A percentile compares a stretch with the other conserved stretches of the same genome.
These are phyloP conservation scores for Paralvinella palmiformis DNA, from an alignment of 1,140 invertebrate species.

Conservation along the genomic window DNA sequence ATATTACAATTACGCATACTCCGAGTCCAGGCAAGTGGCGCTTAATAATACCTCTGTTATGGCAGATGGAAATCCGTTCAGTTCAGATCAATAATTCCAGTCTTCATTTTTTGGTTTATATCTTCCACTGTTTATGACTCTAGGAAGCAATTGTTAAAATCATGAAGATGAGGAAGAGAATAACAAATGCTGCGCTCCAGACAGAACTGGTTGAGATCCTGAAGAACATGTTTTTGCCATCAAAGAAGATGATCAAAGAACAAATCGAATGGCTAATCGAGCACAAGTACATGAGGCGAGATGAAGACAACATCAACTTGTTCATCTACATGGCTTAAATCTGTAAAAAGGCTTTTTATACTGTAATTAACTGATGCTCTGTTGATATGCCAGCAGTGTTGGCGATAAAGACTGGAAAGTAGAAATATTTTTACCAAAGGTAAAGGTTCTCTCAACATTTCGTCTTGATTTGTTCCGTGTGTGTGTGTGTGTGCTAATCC, in stretches of 20 bases:
- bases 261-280: constrained; percentile 99
- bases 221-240: constrained; percentile 98
- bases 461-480: too few relatives aligned
- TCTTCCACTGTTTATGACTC: constrained; percentile 11
- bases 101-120: not conserved
- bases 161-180: constrained; percentile 92
- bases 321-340: constrained; percentile 93
- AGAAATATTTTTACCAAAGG: too few relatives aligned
- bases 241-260: constrained; percentile 99
- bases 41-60: not conserved
- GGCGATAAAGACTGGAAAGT: too few relatives aligned
- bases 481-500: too few relatives aligned
- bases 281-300: constrained; percentile 93
- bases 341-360: too few relatives aligned
- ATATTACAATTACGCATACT: constrained; percentile 93
- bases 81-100: not conserved
- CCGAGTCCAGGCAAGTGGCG: constrained; percentile 62
- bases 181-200: constrained; percentile 88
- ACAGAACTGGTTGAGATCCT: constrained; percentile 95
- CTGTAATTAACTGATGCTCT: too few relatives aligned
- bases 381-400: too few relatives aligned
- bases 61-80: not conserved
- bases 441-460: too few relatives aligned
- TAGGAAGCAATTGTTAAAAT: constrained; percentile 99
- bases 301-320: constrained; percentile 95